Evolutionary conservation across 2,113 vertebrate genomes (phyloP), one percentile per base, ranked within the genome.

Genomic region (Mustela nigripes): DNA sequence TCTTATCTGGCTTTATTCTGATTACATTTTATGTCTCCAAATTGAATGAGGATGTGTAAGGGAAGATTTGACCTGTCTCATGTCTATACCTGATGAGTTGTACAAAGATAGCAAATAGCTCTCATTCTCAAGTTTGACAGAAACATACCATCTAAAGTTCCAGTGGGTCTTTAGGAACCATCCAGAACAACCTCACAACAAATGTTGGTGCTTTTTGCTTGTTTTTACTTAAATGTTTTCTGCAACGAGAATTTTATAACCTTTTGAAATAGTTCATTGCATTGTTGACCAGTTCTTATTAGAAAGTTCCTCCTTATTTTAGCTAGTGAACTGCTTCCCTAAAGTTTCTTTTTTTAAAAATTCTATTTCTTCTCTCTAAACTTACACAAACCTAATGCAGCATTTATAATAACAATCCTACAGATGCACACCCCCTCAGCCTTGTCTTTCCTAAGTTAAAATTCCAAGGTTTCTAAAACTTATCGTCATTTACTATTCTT

Each of bases 1-100:
- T 97, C 28, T 94, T 56, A 63, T 85, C 71, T 85, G 60, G 31
- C 69, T 94, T 95, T 80, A 82, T 19, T 88, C 60, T 96, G 96
- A 97, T 96, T 94, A 74, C 36, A 95, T 93, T 91, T 76, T 97
- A 82, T 88, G 80, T 96, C 65, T 96, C 65, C 92, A 85, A 74
- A 95, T 56, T 89, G 65, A 95, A 88, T 67, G 18, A 84, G 42
- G 56, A 14, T 81, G n/a, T 88, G 1, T 45, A 94, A 84, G 65
- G 63, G n/a, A 94, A 96, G 79, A 48, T 36, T 94, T 71, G 58
- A 56, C 15, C 63, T 91, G 9, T 78, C 39, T 86, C 71, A 58
- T 74, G 42, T 33, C 36, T 87, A 15, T 76, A 63, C 28, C 69
- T 95, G 28, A 97, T 58, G 24, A 94, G 58, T 5, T 67, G 14